Evolutionary conservation across 2,888 invertebrate genomes (phyloP).

Genomic region (Hirtodrosophila cameraria): DNA sequence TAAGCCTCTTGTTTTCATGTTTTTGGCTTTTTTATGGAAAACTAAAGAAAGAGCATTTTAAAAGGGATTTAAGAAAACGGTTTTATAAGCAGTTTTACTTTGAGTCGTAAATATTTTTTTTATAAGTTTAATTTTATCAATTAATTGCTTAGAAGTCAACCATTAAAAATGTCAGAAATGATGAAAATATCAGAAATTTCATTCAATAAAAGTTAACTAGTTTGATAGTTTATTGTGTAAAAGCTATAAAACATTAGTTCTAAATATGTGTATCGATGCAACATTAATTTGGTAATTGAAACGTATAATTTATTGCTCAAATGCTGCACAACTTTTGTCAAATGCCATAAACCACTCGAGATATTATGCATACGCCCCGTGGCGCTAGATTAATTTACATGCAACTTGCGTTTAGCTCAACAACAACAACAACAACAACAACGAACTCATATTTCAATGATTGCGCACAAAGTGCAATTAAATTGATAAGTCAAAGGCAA

Average conservation of each 20-base stretch:
- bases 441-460: constrained; percentile 30
- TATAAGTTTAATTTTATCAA: too few species aligned
- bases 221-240: too few species aligned
- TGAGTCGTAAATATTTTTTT: too few species aligned
- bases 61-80: too few species aligned
- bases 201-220: too few species aligned
- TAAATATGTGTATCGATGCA: neutral
- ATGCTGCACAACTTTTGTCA: constrained; percentile 11
- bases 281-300: neutral
- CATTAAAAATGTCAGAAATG: too few species aligned
- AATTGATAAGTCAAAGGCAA: constrained; percentile 40
- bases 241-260: too few species aligned
- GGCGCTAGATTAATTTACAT: constrained; percentile 24
- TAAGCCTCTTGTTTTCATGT: neutral
- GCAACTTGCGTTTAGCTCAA: constrained; percentile 14
- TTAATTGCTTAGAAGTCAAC: too few species aligned
- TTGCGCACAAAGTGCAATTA: constrained; percentile 47
- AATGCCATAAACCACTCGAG: constrained; percentile 13
- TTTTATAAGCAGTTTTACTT: too few species aligned
- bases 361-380: constrained; percentile 28
- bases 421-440: constrained; percentile 6
- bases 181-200: too few species aligned
- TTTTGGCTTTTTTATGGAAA: too few species aligned
- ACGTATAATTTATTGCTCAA: neutral
- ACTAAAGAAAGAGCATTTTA: too few species aligned